Conservation (phyloP, 2,888 invertebrate species). For the Odontothrips loti region DNA sequence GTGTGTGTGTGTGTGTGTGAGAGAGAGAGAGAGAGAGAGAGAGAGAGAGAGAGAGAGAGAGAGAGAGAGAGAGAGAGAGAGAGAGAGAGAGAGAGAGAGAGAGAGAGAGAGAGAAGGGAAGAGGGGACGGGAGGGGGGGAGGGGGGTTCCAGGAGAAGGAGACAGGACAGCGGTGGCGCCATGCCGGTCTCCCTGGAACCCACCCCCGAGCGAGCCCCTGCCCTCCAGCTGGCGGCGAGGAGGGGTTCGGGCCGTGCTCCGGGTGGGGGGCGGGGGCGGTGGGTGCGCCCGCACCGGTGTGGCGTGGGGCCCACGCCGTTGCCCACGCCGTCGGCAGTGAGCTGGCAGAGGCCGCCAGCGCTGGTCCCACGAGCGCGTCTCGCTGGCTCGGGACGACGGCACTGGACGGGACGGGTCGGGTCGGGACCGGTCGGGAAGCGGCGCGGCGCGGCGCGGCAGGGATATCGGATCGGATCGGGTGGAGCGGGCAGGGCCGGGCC, state of each 20-base stretch:
- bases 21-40: too few relatives aligned
- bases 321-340: background rate
- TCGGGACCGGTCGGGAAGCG: background rate
- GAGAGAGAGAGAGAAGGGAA: too few relatives aligned
- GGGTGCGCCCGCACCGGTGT: background rate
- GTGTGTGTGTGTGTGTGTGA: too few relatives aligned
- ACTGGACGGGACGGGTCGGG: background rate
- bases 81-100: too few relatives aligned
- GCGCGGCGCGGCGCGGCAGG: background rate
- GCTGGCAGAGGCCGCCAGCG: conserved; percentile 13
- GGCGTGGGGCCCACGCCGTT: background rate
- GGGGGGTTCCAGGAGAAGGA: too few relatives aligned
- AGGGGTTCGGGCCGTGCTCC: background rate
- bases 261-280: background rate
- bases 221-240: background rate
- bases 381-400: background rate
- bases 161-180: background rate
- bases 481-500: too few relatives aligned
- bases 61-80: too few relatives aligned
- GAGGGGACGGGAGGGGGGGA: too few relatives aligned
- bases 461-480: too few relatives aligned
- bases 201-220: background rate
- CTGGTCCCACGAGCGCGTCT: background rate
- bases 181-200: background rate
- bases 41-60: too few relatives aligned